Conservation (phyloP, 2,888 invertebrate genomes). For the Malachius bipustulatus region DNA sequence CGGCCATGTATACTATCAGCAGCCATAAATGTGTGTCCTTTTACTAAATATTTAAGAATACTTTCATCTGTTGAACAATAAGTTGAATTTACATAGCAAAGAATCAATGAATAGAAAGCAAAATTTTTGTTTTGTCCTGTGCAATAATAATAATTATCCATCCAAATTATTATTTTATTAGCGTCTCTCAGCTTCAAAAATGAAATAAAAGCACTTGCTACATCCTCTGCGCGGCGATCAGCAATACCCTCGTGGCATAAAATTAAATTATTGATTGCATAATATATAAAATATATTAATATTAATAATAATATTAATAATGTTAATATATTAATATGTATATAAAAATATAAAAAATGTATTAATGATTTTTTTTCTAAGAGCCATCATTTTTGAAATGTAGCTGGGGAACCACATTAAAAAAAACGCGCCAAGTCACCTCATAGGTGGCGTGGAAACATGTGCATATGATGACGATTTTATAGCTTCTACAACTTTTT, state of each 20-base stretch:
- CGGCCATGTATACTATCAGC: slow-evolving; percentile 11
- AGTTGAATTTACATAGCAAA: slow-evolving; percentile 3
- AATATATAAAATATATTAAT: too few relatives aligned
- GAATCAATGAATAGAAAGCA: neutral
- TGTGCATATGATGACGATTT: too few relatives aligned
- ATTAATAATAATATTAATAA: too few relatives aligned
- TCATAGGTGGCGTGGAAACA: too few relatives aligned
- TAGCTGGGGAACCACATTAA: too few relatives aligned
- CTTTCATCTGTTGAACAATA: neutral
- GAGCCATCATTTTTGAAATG: too few relatives aligned
- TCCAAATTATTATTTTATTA: slow-evolving; percentile 6
- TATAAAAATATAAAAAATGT: too few relatives aligned
- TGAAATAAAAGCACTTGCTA: neutral
- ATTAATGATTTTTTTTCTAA: too few relatives aligned
- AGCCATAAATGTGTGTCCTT: slow-evolving; percentile 12
- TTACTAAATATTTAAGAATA: slow-evolving; percentile 6
- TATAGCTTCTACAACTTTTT: too few relatives aligned
- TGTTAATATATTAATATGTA: slow-evolving; percentile 7
- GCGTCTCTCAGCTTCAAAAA: neutral
- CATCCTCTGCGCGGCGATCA: slow-evolving; percentile 1
- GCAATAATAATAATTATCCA: slow-evolving; percentile 6
- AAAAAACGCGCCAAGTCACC: too few relatives aligned
- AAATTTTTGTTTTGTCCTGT: slow-evolving; percentile 4
- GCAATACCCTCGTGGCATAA: slow-evolving; percentile 2
- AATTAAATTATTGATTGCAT: slow-evolving; percentile 3